Conservation (phyloP, 2,888 invertebrate genomes). For the Sclerodermus sp. region DNA sequence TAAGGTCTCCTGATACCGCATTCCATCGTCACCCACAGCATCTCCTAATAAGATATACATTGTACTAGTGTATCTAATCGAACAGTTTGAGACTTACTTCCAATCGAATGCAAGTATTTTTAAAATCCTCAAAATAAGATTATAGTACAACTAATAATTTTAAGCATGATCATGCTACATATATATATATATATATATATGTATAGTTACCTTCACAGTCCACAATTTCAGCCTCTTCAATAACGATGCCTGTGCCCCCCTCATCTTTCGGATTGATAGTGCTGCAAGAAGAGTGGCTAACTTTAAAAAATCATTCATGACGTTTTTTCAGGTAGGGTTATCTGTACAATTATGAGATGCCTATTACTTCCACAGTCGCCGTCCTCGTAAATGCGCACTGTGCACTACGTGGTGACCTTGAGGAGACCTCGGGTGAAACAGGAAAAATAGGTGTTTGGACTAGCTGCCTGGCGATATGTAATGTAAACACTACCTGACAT, state of each 20-base stretch:
- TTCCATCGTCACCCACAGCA: constrained; percentile 47
- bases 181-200: too few relatives aligned
- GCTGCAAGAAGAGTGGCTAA: constrained; percentile 28
- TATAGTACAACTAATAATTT: too few relatives aligned
- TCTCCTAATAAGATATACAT: constrained; percentile 35
- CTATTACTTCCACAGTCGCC: constrained; percentile 33
- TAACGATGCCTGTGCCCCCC: constrained; percentile 46
- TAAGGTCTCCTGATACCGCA: constrained; percentile 61
- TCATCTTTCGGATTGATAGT: constrained; percentile 44
- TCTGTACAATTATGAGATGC: constrained; percentile 8
- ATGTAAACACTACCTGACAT: constrained; percentile 48
- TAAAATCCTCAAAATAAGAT: too few relatives aligned
- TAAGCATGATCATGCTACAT: too few relatives aligned
- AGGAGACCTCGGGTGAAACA: constrained; percentile 37
- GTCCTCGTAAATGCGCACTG: constrained; percentile 42
- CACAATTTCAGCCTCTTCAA: constrained; percentile 54
- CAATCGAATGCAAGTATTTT: too few relatives aligned
- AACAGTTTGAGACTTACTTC: too few relatives aligned
- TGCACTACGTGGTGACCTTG: constrained; percentile 51
- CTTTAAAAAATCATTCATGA: neutral
- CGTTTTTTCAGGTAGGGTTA: neutral
- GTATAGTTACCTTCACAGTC: constrained; percentile 54
- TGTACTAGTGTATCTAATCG: neutral
- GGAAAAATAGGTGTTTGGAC: constrained; percentile 27
- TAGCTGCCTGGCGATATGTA: constrained; percentile 31